These are phyloP conservation scores for Incurvaria masculella DNA, from an alignment of 2,888 invertebrate species.

Conservation along the genomic window DNA sequence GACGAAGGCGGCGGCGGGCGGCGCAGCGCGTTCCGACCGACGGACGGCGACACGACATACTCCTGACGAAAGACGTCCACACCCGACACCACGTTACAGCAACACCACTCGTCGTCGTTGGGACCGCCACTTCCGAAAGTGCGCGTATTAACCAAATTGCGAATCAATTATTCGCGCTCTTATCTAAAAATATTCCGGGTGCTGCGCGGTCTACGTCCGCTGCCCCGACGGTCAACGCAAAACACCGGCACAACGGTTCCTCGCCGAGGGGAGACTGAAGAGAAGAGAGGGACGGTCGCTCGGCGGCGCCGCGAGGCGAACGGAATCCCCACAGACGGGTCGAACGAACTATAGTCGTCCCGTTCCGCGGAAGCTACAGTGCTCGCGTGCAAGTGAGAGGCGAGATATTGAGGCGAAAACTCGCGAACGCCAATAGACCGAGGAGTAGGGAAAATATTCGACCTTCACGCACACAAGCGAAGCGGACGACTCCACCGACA, in stretches of 20 bases:
- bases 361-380: conserved; percentile 25
- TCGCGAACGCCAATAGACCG: conserved; percentile 56
- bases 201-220: conserved; percentile 33
- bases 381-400: conserved; percentile 37
- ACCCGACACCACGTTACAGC: background rate
- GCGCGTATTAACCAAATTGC: conserved; percentile 50
- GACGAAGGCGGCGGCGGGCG: conserved; percentile 9
- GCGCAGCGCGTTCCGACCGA: conserved; percentile 7
- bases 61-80: background rate
- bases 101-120: background rate
- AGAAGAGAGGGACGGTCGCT: conserved; percentile 52
- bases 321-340: conserved; percentile 35
- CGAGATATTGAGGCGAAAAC: conserved; percentile 50
- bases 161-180: conserved; percentile 53
- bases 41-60: too few species aligned
- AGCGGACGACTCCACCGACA: conserved; percentile 9
- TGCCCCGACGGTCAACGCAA: conserved; percentile 24
- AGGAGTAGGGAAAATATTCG: conserved; percentile 56
- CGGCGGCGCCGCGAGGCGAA: conserved; percentile 38
- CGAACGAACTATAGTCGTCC: conserved; percentile 25
- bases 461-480: conserved; percentile 39
- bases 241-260: conserved; percentile 43
- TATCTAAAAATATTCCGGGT: conserved; percentile 56
- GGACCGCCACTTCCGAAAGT: conserved; percentile 25
- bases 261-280: conserved; percentile 56